phyloP scores from a whole-genome alignment of 2,888 invertebrate species.

The Folsomia candida region DNA sequence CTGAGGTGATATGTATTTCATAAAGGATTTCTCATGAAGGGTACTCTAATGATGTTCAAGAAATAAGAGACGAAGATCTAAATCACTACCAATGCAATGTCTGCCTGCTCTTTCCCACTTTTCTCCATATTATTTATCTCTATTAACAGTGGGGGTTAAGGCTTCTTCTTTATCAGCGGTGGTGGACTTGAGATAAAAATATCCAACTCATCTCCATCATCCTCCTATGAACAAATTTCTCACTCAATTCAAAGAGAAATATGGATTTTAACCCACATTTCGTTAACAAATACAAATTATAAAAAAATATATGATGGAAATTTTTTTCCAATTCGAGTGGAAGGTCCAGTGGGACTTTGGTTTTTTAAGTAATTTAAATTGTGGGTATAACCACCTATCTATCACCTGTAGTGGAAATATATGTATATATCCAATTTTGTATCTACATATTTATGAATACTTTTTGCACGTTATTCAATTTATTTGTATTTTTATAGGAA shows the following conservation, averaged over 20 bases:
- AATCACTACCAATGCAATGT: background rate
- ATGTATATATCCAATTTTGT: too few species aligned
- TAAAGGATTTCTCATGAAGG: background rate
- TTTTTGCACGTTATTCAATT: background rate
- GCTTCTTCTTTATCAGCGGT: background rate
- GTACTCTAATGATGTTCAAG: conserved; percentile 4
- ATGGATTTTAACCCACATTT: conserved; percentile 14
- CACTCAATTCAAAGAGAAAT: conserved; percentile 22
- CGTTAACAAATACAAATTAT: conserved; percentile 2
- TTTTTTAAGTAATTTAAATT: too few species aligned
- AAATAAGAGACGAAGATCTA: background rate
- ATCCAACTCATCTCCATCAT: conserved; percentile 18
- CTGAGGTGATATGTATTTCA: conserved; percentile 9
- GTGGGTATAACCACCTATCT: too few species aligned
- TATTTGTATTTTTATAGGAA: too few species aligned
- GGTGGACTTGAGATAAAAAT: conserved; percentile 7
- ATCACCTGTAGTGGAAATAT: too few species aligned
- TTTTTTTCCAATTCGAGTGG: too few species aligned
- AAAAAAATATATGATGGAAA: background rate
- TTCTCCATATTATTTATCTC: background rate
- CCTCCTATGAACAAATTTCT: conserved; percentile 25
- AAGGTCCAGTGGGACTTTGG: too few species aligned
- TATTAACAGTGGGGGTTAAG: background rate
- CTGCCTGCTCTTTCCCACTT: too few species aligned
- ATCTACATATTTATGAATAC: background rate